A percentile compares a stretch with the other conserved stretches of the same genome.
Conservation (phyloP, 1,140 invertebrate genomes). For the Geopemphigus sp. region DNA sequence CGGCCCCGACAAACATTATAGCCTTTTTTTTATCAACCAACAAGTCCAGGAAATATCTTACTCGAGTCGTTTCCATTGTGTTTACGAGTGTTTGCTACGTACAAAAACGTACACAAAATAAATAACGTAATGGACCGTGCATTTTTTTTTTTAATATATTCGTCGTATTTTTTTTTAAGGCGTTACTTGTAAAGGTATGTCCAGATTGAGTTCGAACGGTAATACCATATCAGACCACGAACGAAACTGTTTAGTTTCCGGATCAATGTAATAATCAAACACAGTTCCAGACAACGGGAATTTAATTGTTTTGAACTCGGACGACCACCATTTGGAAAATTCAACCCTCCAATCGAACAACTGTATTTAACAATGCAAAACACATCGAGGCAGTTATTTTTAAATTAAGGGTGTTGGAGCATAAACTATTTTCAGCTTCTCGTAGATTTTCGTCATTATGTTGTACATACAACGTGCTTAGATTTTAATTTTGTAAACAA, state of each 20-base stretch:
- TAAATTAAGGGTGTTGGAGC: no score
- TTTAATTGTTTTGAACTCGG: constrained; percentile 87
- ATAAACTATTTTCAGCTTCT: no score
- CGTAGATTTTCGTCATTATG: no score
- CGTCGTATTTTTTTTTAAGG: no score
- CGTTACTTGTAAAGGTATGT: constrained; percentile 77
- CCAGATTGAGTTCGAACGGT: constrained; percentile 77
- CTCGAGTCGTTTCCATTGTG: constrained; percentile 83
- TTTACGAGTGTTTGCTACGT: constrained; percentile 74
- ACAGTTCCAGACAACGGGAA: constrained; percentile 79
- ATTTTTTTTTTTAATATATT: no score
- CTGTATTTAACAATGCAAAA: constrained; percentile 53
- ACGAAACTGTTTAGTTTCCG: constrained; percentile 77
- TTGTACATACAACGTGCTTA: no score
- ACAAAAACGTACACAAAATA: constrained; percentile 38
- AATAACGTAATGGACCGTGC: neutral
- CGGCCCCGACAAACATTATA: constrained; percentile 85
- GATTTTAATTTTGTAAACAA: no score
- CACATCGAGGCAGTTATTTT: no score
- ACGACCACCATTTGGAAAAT: constrained; percentile 89
- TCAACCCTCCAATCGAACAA: constrained; percentile 85
- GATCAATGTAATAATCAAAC: constrained; percentile 88
- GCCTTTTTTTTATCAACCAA: constrained; percentile 77
- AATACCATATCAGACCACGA: constrained; percentile 80
- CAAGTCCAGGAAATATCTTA: constrained; percentile 87